Conservation (phyloP, 2,113 vertebrate species). For the Cephalopterus ornatus region DNA sequence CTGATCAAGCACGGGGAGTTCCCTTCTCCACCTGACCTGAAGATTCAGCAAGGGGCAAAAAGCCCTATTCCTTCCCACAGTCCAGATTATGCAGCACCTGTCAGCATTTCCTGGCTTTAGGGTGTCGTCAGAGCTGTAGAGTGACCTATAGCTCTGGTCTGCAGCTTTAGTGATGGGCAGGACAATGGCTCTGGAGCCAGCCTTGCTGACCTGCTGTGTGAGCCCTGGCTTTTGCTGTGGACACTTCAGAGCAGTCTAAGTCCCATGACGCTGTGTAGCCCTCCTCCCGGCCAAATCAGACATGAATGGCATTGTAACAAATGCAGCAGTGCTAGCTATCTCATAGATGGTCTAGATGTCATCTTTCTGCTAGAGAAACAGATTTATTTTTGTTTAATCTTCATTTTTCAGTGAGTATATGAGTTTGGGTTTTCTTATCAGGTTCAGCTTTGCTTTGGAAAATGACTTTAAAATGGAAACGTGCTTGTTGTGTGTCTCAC, state of each 20-base stretch:
- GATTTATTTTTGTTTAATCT: not conserved
- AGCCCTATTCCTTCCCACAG: not conserved
- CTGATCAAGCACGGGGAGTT: not conserved
- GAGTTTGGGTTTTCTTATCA: not conserved
- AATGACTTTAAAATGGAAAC: not conserved
- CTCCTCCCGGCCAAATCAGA: not conserved
- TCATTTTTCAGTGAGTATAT: not conserved
- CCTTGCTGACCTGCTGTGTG: not conserved
- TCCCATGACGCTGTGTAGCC: accelerated
- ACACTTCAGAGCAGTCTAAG: accelerated
- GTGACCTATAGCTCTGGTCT: not conserved
- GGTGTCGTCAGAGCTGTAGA: not conserved
- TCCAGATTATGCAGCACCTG: not conserved
- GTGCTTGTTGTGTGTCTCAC: not conserved
- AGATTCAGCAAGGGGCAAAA: not conserved
- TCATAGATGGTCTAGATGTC: not conserved
- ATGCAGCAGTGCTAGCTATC: not conserved
- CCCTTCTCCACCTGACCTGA: not conserved
- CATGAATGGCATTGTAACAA: not conserved
- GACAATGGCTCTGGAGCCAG: not conserved
- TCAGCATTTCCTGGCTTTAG: not conserved
- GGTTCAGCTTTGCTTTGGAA: not conserved
- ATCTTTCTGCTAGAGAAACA: not conserved
- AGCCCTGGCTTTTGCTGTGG: not conserved
- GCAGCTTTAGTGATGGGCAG: not conserved